Conservation (phyloP, 2,888 invertebrate genomes). For the Cepaea hortensis region DNA sequence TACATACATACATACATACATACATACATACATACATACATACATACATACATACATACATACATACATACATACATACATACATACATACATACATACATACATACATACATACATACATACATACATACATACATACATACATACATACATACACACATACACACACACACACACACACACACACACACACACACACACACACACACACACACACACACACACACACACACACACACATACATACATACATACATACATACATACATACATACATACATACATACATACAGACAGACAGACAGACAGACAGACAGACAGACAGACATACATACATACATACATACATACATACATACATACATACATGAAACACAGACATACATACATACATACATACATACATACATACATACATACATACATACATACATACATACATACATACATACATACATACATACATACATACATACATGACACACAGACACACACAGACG, state of each 20-base stretch:
- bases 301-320: not conserved
- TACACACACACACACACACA: not conserved
- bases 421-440: too few species aligned
- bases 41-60: not conserved
- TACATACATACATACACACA: not conserved
- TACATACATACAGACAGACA: not conserved
- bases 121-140: not conserved
- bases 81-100: slow-evolving; percentile 19
- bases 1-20: not conserved
- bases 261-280: slow-evolving; percentile 21
- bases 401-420: too few species aligned
- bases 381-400: too few species aligned
- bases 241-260: not conserved
- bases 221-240: slow-evolving; percentile 29
- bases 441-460: too few species aligned
- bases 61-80: slow-evolving; percentile 1
- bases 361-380: not conserved
- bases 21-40: not conserved
- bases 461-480: too few species aligned
- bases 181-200: not conserved
- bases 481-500: too few species aligned
- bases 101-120: not conserved
- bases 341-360: not conserved
- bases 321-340: not conserved
- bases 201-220: slow-evolving; percentile 28